phyloP scores from a whole-genome alignment of 2,888 invertebrate species.

The Lathronympha strigana region DNA sequence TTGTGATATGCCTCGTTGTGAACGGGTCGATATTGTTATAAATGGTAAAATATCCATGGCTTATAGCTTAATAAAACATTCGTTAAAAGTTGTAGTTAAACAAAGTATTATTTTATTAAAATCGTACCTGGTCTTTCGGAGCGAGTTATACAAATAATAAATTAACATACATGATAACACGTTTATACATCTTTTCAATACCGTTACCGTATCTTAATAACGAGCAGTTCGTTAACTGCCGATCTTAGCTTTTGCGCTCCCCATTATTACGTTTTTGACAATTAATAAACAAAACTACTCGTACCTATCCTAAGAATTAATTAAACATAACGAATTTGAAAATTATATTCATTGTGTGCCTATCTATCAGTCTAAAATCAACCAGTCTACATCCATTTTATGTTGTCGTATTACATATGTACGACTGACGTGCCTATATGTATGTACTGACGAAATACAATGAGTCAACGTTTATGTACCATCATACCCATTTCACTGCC shows the following conservation, averaged over 20 bases:
- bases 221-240: constrained; percentile 64
- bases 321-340: constrained; percentile 29
- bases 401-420: constrained; percentile 40
- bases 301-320: constrained; percentile 38
- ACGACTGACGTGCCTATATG: constrained; percentile 53
- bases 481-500: constrained; percentile 52
- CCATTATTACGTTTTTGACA: constrained; percentile 56
- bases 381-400: constrained; percentile 43
- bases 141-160: constrained; percentile 78
- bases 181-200: constrained; percentile 75
- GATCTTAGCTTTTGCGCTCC: constrained; percentile 66
- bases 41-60: constrained; percentile 82
- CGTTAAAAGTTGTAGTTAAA: constrained; percentile 82
- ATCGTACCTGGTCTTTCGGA: constrained; percentile 77
- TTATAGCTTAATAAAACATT: constrained; percentile 81
- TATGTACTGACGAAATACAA: constrained; percentile 51
- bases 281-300: constrained; percentile 59
- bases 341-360: constrained; percentile 37
- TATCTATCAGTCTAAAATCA: constrained; percentile 41
- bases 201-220: constrained; percentile 53
- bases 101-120: constrained; percentile 80
- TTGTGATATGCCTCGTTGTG: constrained; percentile 84
- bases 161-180: constrained; percentile 65
- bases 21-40: constrained; percentile 84
- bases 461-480: constrained; percentile 50